Evolutionary conservation across 2,888 invertebrate species (phyloP).

Genomic region (Sthenelais limicola): DNA sequence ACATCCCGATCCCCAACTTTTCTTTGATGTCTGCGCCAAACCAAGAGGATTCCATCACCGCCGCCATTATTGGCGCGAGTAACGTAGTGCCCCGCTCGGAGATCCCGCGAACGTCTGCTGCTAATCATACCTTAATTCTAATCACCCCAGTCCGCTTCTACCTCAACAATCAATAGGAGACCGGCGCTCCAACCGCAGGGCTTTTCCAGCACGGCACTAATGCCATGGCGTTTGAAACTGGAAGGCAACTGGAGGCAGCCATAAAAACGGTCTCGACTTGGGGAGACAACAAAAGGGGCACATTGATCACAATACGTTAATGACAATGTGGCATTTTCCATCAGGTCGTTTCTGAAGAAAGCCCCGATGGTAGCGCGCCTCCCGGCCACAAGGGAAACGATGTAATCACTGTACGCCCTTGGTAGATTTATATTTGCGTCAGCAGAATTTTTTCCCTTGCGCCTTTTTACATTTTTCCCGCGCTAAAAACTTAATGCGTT

Average conservation of each 20-base stretch:
- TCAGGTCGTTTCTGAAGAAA: slow-evolving; percentile 13
- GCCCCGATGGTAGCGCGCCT: slow-evolving; percentile 16
- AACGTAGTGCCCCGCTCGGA: no score
- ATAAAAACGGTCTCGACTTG: not conserved
- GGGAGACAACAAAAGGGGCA: slow-evolving; percentile 13
- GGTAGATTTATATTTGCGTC: not conserved
- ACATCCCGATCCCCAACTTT: no score
- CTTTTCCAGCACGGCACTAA: not conserved
- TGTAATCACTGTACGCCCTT: slow-evolving; percentile 7
- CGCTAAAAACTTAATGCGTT: slow-evolving; percentile 13
- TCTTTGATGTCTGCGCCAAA: no score
- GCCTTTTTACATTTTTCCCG: not conserved
- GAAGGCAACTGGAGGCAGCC: not conserved
- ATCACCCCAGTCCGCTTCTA: slow-evolving; percentile 20
- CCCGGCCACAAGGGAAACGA: not conserved
- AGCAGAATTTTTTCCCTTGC: not conserved
- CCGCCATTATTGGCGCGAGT: no score
- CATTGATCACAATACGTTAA: slow-evolving; percentile 31
- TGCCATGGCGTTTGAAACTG: not conserved
- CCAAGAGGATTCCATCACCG: no score
- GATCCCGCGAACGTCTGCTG: slow-evolving; percentile 3
- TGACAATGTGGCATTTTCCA: slow-evolving; percentile 20
- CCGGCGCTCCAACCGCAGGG: slow-evolving; percentile 18
- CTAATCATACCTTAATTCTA: slow-evolving; percentile 28
- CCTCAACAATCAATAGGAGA: slow-evolving; percentile 8